phyloP scores from a whole-genome alignment of 1,140 invertebrate species.

The Protaetia brevitarsis region DNA sequence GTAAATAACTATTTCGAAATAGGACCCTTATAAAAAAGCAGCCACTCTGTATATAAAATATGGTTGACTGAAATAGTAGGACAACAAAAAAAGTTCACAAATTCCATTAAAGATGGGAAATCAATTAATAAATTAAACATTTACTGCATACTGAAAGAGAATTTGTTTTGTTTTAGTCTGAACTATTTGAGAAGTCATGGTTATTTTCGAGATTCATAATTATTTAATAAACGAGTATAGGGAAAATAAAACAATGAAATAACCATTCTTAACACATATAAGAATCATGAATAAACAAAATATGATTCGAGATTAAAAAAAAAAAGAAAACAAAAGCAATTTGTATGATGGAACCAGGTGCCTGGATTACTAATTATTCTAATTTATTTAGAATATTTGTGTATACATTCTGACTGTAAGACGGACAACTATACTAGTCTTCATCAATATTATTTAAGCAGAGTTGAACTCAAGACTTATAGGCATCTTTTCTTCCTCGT shows the following conservation, averaged over 20 bases:
- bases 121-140: no score
- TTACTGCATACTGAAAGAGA: no score
- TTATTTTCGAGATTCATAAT: background rate
- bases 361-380: background rate
- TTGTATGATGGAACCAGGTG: slow-evolving; percentile 12
- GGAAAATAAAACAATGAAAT: background rate
- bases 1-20: no score
- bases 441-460: background rate
- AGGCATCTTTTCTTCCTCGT: background rate
- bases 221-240: background rate
- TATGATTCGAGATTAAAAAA: background rate
- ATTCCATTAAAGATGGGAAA: no score
- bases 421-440: no score
- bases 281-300: background rate
- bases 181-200: background rate
- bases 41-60: no score
- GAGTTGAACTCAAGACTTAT: background rate
- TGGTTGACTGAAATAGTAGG: no score
- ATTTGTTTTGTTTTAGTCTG: background rate
- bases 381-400: background rate
- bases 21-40: no score
- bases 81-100: no score
- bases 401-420: no score
- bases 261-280: background rate
- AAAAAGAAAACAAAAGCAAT: slow-evolving; percentile 7